A percentile compares a stretch with the other conserved stretches of the same genome.
phyloP scores from a whole-genome alignment of 2,888 invertebrate genomes.

The Synanthedon andrenaeformis region DNA sequence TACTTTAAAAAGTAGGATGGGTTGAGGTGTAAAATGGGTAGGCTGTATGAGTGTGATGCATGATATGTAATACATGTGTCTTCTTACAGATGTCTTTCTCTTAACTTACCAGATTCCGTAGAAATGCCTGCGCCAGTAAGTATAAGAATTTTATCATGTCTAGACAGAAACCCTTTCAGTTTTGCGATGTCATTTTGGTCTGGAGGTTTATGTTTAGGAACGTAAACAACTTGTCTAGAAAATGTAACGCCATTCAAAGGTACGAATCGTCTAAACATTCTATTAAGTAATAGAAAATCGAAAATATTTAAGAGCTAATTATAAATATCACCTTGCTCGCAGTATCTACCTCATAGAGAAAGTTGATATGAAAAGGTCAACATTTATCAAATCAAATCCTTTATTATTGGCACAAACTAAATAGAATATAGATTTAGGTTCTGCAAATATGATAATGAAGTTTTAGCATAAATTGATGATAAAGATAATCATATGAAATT shows the following conservation, averaged over 20 bases:
- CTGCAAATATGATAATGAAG: no score
- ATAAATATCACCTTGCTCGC: no score
- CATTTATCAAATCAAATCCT: no score
- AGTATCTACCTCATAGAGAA: no score
- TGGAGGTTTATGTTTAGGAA: slow-evolving; percentile 81
- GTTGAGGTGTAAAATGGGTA: no score
- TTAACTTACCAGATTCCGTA: slow-evolving; percentile 84
- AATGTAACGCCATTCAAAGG: slow-evolving; percentile 1
- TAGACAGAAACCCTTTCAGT: slow-evolving; percentile 72
- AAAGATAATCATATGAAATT: no score
- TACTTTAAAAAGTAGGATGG: background rate
- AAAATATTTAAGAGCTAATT: background rate
- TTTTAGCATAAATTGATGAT: no score
- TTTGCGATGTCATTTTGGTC: slow-evolving; percentile 67
- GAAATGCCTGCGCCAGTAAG: slow-evolving; percentile 96
- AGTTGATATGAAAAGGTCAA: no score
- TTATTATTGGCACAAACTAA: no score
- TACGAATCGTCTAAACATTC: slow-evolving; percentile 21
- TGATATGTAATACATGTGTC: background rate
- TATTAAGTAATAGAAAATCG: background rate
- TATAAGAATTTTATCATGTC: slow-evolving; percentile 72
- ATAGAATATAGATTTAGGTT: no score
- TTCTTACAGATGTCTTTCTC: background rate
- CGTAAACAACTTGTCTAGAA: slow-evolving; percentile 45
- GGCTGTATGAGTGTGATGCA: background rate